Percentiles rank a stretch among this genome's conserved stretches.
phyloP scores from a whole-genome alignment of 2,888 invertebrate genomes.

The Cenopis cana region DNA sequence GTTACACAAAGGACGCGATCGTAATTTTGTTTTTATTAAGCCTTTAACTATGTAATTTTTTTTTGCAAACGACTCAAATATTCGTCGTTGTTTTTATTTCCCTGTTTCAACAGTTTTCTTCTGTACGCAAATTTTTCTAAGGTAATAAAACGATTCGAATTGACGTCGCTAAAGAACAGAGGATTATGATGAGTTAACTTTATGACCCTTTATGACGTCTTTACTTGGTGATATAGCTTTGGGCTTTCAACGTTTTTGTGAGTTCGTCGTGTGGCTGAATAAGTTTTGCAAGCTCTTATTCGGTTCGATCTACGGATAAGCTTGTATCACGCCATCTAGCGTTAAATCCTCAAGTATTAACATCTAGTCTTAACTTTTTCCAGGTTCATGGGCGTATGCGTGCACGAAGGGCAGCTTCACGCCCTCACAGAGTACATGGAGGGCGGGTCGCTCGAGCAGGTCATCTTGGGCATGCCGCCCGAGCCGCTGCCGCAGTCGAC shows the following conservation, averaged over 20 bases:
- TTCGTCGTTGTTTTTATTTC: too few species aligned
- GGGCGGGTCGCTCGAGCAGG: conserved; percentile 96
- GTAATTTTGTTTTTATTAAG: too few species aligned
- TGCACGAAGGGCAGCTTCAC: conserved; percentile 97
- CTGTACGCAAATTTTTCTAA: background rate
- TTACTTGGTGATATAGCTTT: background rate
- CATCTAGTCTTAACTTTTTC: conserved; percentile 49
- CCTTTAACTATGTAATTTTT: too few species aligned
- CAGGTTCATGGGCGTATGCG: conserved; percentile 98
- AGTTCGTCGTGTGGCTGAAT: background rate
- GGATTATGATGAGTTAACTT: background rate
- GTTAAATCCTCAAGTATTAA: background rate
- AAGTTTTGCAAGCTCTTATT: background rate
- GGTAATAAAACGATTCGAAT: background rate
- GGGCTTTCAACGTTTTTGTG: background rate
- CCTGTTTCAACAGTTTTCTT: background rate
- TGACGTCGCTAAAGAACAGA: background rate
- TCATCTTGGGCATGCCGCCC: conserved; percentile 90
- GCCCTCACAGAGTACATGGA: conserved; percentile 98
- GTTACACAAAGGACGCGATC: too few species aligned
- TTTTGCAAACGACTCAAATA: too few species aligned
- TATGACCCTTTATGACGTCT: too few species aligned
- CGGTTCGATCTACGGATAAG: background rate
- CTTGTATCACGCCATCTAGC: background rate
- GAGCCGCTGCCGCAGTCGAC: conserved; percentile 91